Evolutionary conservation across 1,140 invertebrate species (phyloP).

Genomic region (Aricia agestis): DNA sequence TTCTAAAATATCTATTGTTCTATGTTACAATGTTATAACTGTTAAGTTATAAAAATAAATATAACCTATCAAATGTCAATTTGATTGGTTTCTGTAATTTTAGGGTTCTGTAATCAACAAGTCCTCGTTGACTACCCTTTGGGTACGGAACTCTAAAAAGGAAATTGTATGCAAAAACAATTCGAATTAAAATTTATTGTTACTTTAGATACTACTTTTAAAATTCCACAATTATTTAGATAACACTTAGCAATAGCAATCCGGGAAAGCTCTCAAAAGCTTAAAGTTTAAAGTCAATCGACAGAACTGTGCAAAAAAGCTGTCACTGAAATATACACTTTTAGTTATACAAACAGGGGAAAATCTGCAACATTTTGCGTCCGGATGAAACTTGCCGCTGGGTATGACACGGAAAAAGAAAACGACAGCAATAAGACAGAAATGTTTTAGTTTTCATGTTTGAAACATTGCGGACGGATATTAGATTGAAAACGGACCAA

Average conservation of each 20-base stretch:
- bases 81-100: too few relatives aligned
- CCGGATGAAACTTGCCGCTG: not conserved
- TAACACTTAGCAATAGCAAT: not conserved
- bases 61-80: too few relatives aligned
- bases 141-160: too few relatives aligned
- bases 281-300: constrained; percentile 21
- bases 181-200: too few relatives aligned
- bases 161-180: too few relatives aligned
- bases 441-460: constrained; percentile 1
- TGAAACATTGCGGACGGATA: not conserved
- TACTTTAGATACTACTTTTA: too few relatives aligned
- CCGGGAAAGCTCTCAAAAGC: not conserved
- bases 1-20: too few relatives aligned
- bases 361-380: not conserved
- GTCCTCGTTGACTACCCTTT: too few relatives aligned
- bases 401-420: not conserved
- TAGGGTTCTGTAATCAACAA: too few relatives aligned
- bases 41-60: too few relatives aligned
- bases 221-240: not conserved
- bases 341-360: not conserved
- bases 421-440: not conserved
- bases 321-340: not conserved
- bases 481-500: not conserved
- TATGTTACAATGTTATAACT: too few relatives aligned
- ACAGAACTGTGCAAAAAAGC: constrained; percentile 9